Evolutionary conservation across 2,888 invertebrate species (phyloP).

Genomic region (Strigamia maritima): DNA sequence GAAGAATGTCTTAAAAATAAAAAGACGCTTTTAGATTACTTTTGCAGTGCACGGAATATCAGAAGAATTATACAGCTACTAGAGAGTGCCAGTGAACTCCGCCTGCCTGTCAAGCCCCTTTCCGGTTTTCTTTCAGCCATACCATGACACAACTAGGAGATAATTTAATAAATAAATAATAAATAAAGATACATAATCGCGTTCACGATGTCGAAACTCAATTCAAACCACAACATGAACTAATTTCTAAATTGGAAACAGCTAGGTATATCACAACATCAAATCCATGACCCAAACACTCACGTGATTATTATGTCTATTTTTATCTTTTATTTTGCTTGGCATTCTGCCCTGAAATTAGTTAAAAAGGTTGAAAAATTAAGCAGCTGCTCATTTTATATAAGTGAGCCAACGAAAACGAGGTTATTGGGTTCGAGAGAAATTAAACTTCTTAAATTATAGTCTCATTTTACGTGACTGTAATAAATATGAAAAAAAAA

Average conservation of each 20-base stretch:
- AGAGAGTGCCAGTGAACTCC: neutral
- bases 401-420: neutral
- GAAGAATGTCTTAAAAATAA: conserved; percentile 28
- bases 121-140: conserved; percentile 5
- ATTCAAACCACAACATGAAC: neutral
- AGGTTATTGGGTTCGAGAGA: neutral
- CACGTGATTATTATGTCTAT: neutral
- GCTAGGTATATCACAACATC: neutral
- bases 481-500: no score
- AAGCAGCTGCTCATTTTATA: neutral
- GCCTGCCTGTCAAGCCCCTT: neutral
- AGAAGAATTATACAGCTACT: neutral
- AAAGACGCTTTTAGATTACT: conserved; percentile 19
- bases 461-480: no score
- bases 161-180: neutral
- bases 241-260: conserved; percentile 3
- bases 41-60: neutral
- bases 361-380: conserved; percentile 9
- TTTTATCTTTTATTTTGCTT: neutral
- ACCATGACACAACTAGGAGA: neutral
- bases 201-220: neutral
- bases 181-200: neutral
- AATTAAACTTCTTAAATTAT: neutral
- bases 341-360: conserved; percentile 2
- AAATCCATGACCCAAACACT: neutral